These are phyloP conservation scores for Pollenia angustigena DNA, from an alignment of 2,888 invertebrate species.

Conservation along the genomic window DNA sequence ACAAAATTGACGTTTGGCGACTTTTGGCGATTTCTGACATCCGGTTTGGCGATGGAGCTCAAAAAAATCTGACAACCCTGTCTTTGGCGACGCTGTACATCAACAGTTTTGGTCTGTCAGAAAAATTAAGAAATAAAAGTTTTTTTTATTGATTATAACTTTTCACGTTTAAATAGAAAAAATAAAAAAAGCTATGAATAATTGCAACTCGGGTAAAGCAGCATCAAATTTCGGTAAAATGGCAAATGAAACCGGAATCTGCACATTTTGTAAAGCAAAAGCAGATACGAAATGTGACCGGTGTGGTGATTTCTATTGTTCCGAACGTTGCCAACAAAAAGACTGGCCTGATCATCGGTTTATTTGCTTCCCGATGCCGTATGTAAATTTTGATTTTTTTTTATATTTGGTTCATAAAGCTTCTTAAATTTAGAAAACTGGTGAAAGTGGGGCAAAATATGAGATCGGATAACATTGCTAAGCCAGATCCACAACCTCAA, in stretches of 20 bases:
- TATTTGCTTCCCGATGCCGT: constrained; percentile 78
- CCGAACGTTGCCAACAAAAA: constrained; percentile 75
- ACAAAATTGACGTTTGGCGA: no score
- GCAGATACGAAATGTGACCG: constrained; percentile 75
- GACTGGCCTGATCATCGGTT: constrained; percentile 77
- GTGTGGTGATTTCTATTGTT: constrained; percentile 78
- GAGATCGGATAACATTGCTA: background rate
- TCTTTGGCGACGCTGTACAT: no score
- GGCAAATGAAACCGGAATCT: constrained; percentile 43
- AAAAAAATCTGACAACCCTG: no score
- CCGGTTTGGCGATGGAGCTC: no score
- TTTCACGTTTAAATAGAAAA: no score
- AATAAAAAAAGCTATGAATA: background rate
- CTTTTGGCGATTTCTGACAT: no score
- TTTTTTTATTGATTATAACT: no score
- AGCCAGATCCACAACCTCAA: constrained; percentile 6
- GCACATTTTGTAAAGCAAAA: constrained; percentile 72
- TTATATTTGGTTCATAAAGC: background rate
- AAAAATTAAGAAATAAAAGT: no score
- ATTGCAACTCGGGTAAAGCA: background rate
- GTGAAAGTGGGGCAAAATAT: constrained; percentile 27
- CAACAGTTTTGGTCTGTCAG: no score
- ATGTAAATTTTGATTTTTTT: constrained; percentile 52
- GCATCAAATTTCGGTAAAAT: background rate
- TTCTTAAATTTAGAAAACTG: constrained; percentile 25